Base-by-base conservation (phyloP, 2,113 vertebrate species). In the Datnioides undecimradiatus region DNA sequence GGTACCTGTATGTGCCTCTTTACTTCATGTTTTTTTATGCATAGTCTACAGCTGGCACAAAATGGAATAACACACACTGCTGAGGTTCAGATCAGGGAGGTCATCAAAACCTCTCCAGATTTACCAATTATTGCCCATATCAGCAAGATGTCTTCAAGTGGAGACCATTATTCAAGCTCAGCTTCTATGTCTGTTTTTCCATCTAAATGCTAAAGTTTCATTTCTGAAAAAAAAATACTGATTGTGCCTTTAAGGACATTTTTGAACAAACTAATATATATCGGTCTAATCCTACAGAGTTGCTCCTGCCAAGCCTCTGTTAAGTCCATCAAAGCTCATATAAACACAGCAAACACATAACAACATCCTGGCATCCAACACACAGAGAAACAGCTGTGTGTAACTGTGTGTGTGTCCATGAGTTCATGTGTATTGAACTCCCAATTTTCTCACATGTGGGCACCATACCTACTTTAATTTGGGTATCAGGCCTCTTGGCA, bases 381-480 rank as follows among this genome's bases (percentile, higher is more conserved):
- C 43, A 54, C 73, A 78, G 6, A 57, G 25, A 67, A 80, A 77
- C 74, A 73, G 85, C 52, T 86, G 80, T 60, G 60, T 45, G 62
- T 59, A 14, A 51, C n/a, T n/a, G 70, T 77, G 62, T 63, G 40
- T 59, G 65, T 54, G 11, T 66, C 33, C 54, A 40, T 84, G 27
- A 62, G 70, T 71, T 87, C 49, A 73, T 73, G 57, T 76, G 75
- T 41, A 45, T 59, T 60, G 46, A 72, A 74, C 74, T 82, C 29
- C 73, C 62, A 64, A 83, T 73, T 68, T 78, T 27, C 58, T 36
- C 80, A 86, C 86, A 90, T 92, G 80, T 91, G 88, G 87, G 67
- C 75, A 86, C 86, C 87, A 88, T 84, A 89, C 78, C 67, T 34
- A 33, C 59, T 81, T 58, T 57, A 23, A 48, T 67, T 63, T 67